Percentiles rank a stretch among this genome's conserved stretches.
phyloP scores from a whole-genome alignment of 1,140 invertebrate genomes.

The Spodoptera frugiperda region DNA sequence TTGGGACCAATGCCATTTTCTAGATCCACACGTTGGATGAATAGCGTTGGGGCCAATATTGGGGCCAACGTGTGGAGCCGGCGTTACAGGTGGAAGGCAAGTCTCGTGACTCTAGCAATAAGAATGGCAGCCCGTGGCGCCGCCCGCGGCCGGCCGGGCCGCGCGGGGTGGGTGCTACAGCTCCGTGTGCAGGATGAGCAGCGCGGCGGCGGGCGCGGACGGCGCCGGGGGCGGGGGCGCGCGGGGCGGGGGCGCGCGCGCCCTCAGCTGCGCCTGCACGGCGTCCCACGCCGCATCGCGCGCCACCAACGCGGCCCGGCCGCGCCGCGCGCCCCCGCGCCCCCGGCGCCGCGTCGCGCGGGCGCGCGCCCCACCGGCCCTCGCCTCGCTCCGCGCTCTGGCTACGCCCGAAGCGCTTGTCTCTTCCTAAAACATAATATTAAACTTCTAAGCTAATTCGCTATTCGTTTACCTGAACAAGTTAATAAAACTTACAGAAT shows the following conservation, averaged over 20 bases:
- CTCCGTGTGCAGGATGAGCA: conserved; percentile 72
- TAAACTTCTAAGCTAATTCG: neutral
- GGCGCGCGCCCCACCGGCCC: conserved; percentile 7
- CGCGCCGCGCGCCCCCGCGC: conserved; percentile 6
- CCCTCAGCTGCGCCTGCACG: conserved; percentile 70
- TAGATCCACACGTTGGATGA: too few relatives aligned
- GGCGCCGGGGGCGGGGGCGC: conserved; percentile 50
- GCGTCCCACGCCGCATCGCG: conserved; percentile 70
- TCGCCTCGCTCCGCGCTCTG: conserved; percentile 8
- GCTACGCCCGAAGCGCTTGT: conserved; percentile 17
- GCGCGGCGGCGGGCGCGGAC: conserved; percentile 56
- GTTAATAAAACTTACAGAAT: too few relatives aligned
- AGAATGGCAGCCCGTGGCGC: too few relatives aligned
- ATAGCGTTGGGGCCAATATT: too few relatives aligned
- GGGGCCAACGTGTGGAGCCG: too few relatives aligned
- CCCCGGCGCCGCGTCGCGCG: neutral
- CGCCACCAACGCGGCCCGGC: neutral
- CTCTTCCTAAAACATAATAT: conserved; percentile 50
- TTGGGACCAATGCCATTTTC: too few relatives aligned
- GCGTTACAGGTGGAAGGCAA: conserved; percentile 10
- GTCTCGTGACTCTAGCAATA: conserved; percentile 18
- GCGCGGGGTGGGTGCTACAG: conserved; percentile 48
- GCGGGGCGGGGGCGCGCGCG: conserved; percentile 49
- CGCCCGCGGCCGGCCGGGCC: neutral
- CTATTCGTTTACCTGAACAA: neutral